Evolutionary conservation across 1,140 invertebrate species (phyloP).

Genomic region (Brachionus asplanchnoidis): DNA sequence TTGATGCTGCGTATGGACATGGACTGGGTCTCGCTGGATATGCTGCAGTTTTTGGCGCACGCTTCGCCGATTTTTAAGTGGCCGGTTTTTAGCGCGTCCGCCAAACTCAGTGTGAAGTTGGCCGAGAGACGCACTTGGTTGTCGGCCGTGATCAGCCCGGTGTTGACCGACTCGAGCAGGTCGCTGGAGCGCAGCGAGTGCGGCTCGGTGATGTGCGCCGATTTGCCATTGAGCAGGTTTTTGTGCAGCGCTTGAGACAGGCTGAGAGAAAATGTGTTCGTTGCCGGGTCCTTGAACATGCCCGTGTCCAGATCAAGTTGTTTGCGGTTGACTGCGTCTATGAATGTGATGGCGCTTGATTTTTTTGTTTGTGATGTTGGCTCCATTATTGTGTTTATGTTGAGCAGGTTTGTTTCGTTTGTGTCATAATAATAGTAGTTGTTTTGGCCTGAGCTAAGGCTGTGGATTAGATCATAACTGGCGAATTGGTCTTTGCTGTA

Average conservation of each 20-base stretch:
- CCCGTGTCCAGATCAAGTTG: slow-evolving; percentile 10
- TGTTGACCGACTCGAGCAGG: neutral
- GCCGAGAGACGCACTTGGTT: neutral
- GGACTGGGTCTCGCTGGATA: slow-evolving; percentile 65
- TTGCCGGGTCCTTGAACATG: neutral
- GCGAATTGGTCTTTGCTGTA: neutral
- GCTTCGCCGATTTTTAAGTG: slow-evolving; percentile 7
- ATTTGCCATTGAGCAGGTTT: neutral
- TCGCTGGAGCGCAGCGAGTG: neutral
- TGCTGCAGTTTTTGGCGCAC: neutral
- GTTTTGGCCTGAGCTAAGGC: neutral
- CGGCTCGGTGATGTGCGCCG: neutral
- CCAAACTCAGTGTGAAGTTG: neutral
- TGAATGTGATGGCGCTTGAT: neutral
- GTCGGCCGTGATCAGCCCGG: neutral
- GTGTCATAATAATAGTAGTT: slow-evolving; percentile 40
- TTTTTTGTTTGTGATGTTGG: neutral
- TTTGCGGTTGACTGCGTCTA: slow-evolving; percentile 32
- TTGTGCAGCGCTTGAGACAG: neutral
- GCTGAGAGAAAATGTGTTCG: neutral
- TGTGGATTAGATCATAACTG: slow-evolving; percentile 17
- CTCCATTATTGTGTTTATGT: slow-evolving; percentile 24
- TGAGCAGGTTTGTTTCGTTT: neutral
- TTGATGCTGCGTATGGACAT: slow-evolving; percentile 73
- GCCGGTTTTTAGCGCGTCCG: slow-evolving; percentile 18